Base-by-base conservation (phyloP, 1,140 invertebrate species). In the Drosophila seguyi region DNA sequence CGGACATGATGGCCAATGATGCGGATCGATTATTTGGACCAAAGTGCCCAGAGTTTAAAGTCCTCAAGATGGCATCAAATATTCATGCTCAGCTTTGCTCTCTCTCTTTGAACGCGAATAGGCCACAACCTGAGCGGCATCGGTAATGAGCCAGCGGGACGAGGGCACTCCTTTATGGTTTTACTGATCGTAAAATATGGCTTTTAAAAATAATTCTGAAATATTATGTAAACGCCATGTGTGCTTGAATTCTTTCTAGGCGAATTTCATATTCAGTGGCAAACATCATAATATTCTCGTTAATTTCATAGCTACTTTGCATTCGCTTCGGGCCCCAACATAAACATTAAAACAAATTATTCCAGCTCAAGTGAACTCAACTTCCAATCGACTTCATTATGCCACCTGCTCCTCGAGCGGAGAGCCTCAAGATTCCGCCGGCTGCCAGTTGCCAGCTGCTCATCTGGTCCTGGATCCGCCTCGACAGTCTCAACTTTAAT, bases 321-420 rank as follows among this genome's bases (percentile, higher is more conserved):
- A 59, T 50, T 16, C 38, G 27, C 38, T 67, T 5, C 1, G 20
- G 34, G 44, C 27, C 42, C 36, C 20, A 73, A 62, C 69, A 62
- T 47, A 50, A 72, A 59, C 69, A 73, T 73, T 58, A 58, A 71
- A 71, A 45, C 52, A 72, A 73, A 73, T 73, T 72, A 72, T 73
- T 72, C 44, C 67, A 25, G 63, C 66, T 69, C 66, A 67, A 69
- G 66, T 67, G 66, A 67, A 69, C 62, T 69, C 62, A 73, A 72
- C 69, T 73, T 73, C 67, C 69, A 72, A 73, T 73, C 69, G 69
- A 73, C 69, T 73, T 59, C 69, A 73, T 73, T 72, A 72, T 72
- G 66, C 63, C 69, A 72, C 68, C 68, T 72, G 66, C 66, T 72
- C 27, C 52, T 20, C 20, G 13, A 31, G 10, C n/a, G 42, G 5